Evolutionary conservation across 2,113 vertebrate genomes (phyloP).

Genomic region (Pycnonotus jocosus): DNA sequence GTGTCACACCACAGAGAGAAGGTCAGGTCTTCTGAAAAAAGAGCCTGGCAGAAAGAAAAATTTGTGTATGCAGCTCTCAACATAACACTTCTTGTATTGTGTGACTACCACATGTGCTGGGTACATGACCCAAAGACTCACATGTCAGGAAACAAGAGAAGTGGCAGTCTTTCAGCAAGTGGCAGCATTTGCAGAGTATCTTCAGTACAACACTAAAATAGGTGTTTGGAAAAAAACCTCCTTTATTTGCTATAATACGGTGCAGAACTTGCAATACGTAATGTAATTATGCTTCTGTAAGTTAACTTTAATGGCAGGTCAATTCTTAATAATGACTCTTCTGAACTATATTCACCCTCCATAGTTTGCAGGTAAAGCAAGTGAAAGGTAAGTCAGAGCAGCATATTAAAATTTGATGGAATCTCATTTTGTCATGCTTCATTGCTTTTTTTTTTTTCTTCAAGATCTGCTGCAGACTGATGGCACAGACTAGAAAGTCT

Average conservation of each 20-base stretch:
- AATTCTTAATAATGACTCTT: not conserved
- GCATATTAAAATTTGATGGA: not conserved
- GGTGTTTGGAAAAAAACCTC: not conserved
- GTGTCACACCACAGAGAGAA: not conserved
- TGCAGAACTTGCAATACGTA: not conserved
- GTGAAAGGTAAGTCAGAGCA: not conserved
- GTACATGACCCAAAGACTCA: not conserved
- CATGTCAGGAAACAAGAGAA: not conserved
- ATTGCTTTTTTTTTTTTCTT: not conserved
- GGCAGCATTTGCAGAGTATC: not conserved
- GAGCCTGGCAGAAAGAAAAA: not conserved
- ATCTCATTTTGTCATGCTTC: not conserved
- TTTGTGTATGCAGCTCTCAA: rapidly evolving
- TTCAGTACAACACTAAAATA: not conserved
- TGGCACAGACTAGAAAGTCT: not conserved
- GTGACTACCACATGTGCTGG: not conserved
- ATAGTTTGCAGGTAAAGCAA: not conserved
- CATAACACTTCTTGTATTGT: not conserved
- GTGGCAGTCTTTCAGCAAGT: not conserved
- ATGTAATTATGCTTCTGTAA: not conserved
- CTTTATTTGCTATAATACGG: not conserved
- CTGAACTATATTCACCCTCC: not conserved
- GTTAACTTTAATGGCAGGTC: not conserved
- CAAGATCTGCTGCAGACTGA: not conserved
- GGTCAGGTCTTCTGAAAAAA: not conserved